Evolutionary conservation across 2,113 vertebrate species (phyloP), one percentile per base, ranked within the genome.

Genomic region (Hypanus sabinus): DNA sequence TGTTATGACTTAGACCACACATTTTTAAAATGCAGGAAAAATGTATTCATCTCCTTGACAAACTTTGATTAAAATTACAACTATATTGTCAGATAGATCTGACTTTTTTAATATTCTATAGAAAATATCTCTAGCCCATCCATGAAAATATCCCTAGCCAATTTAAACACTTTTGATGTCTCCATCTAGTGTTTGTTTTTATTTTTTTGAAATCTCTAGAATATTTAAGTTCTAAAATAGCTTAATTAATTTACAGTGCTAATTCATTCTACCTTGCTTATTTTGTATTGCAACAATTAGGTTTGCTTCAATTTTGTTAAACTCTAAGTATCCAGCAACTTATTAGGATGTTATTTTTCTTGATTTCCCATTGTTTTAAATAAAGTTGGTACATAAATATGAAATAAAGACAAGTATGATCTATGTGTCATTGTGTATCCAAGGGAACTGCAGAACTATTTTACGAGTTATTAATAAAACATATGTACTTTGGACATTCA

Each of bases 101-200:
- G 16, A 90, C 33, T 65, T 27, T 83, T 30, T 33, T 33, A 65
- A 68, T 3, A 12, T 65, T 33, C 16, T 8, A 7, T 65, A 60
- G 85, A 90, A 65, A 90, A 65, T n/a, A 90, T 90, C 1, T 62
- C 85, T 33, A 90, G 20, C 60, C 16, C 18, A 5, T 88, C 30
- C n/a, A n/a, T n/a, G 85, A 88, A 65, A 88, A 65, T n/a, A 88
- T 88, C 1, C n/a, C 85, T 33, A 88, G 22, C 60, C 16, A 33
- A 5, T 90, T 14, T n/a, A 68, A 90, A 33, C 38, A 62, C 85
- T 90, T 90, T 90, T 90, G 85, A 90, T 90, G 85, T 90, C 85
- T 90, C 85, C 85, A 90, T 90, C 85, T 90, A 90, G 85, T 90
- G 85, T 90, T 18, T 90, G 85, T 1, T 90, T 90, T 62, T 30